A percentile compares a stretch with the other conserved stretches of the same genome.
phyloP scores from a whole-genome alignment of 2,797 vertebrate genomes.

The Cyprinella venusta region DNA sequence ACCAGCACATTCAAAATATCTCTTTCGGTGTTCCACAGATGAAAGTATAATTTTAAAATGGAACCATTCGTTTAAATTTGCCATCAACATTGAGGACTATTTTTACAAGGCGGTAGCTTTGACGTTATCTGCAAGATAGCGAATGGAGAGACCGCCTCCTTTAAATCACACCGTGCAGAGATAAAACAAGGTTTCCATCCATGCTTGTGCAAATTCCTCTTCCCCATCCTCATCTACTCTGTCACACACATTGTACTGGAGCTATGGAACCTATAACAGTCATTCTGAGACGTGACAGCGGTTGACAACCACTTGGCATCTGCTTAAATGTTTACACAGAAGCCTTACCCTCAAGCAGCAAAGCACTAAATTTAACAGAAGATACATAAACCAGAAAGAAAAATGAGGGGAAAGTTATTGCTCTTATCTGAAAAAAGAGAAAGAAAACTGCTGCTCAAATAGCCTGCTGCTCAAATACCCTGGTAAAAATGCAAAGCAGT shows the following conservation, averaged over 20 bases:
- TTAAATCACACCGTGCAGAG: conserved; percentile 39
- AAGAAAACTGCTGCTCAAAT: conserved; percentile 46
- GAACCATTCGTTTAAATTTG: neutral
- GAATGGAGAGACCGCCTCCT: neutral
- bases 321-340: conserved; percentile 42
- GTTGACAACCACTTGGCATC: conserved; percentile 39
- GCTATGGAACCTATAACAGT: conserved; percentile 4
- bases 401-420: conserved; percentile 4
- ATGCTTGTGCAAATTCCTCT: conserved; percentile 32
- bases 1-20: neutral
- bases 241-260: neutral
- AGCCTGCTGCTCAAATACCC: conserved; percentile 58
- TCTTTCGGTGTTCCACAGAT: neutral
- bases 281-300: conserved; percentile 12
- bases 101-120: conserved; percentile 34
- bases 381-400: conserved; percentile 42
- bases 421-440: conserved; percentile 48
- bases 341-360: conserved; percentile 35
- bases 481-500: conserved; percentile 68
- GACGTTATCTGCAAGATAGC: conserved; percentile 23
- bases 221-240: conserved; percentile 18
- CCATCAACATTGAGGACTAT: conserved; percentile 5
- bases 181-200: conserved; percentile 43
- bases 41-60: neutral
- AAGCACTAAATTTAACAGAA: conserved; percentile 55